Evolutionary conservation across 1,140 invertebrate genomes (phyloP).

Genomic region (Mesaphorura yosii): DNA sequence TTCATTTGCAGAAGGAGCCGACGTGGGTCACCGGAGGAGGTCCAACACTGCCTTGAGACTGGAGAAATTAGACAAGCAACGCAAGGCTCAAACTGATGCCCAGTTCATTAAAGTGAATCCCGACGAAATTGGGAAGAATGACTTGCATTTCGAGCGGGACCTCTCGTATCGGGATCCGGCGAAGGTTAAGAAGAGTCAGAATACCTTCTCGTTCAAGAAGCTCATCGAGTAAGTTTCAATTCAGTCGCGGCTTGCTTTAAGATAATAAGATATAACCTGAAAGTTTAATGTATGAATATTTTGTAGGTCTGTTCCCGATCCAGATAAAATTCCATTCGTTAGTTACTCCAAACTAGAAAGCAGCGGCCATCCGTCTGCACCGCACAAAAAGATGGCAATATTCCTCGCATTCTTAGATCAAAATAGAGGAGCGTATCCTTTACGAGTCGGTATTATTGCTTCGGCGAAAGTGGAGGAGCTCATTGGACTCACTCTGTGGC

Average conservation of each 20-base stretch:
- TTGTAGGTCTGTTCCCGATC: conserved; percentile 25
- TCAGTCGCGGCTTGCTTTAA: not conserved
- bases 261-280: not conserved
- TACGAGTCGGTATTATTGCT: conserved; percentile 64
- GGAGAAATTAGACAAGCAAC: conserved; percentile 77
- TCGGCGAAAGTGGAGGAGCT: conserved; percentile 79
- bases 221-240: conserved; percentile 21
- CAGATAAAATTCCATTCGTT: conserved; percentile 24
- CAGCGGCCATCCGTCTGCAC: conserved; percentile 35
- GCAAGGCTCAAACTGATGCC: conserved; percentile 47
- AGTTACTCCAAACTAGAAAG: conserved; percentile 81
- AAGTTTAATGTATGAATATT: not conserved
- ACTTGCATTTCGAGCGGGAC: conserved; percentile 22
- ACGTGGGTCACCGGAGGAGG: conserved; percentile 59
- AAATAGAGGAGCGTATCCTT: conserved; percentile 66
- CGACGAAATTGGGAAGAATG: conserved; percentile 33
- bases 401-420: conserved; percentile 75
- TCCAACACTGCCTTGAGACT: conserved; percentile 81
- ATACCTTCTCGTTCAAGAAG: conserved; percentile 13
- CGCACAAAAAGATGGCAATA: conserved; percentile 41
- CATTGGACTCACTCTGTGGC: conserved; percentile 85
- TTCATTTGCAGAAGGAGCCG: conserved; percentile 53
- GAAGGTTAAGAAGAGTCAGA: not conserved
- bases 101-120: conserved; percentile 39
- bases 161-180: conserved; percentile 3